Conservation (phyloP, 2,888 invertebrate genomes). For the Prostheceraeus crozeri region DNA sequence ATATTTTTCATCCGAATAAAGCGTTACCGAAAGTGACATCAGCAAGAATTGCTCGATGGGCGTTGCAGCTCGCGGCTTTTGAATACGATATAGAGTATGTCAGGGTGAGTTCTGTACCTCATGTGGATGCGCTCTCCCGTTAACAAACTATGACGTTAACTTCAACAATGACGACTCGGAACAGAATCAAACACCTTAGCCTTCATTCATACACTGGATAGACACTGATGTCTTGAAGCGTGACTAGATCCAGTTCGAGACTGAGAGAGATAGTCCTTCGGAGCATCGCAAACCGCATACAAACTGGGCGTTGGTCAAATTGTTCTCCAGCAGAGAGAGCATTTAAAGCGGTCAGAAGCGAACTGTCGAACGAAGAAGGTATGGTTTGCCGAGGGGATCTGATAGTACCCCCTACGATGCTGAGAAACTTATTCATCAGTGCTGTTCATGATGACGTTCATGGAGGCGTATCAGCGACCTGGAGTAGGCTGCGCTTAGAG, state of each 20-base stretch:
- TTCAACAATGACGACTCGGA: slow-evolving; percentile 9
- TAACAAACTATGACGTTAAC: too few species aligned
- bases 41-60: slow-evolving; percentile 29
- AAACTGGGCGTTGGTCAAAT: too few species aligned
- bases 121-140: slow-evolving; percentile 36
- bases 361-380: slow-evolving; percentile 27
- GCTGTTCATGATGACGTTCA: slow-evolving; percentile 24
- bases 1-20: slow-evolving; percentile 2
- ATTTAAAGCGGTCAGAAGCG: slow-evolving; percentile 25
- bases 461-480: slow-evolving; percentile 12
- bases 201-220: too few species aligned
- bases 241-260: too few species aligned
- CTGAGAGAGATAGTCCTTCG: too few species aligned
- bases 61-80: slow-evolving; percentile 26
- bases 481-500: slow-evolving; percentile 19
- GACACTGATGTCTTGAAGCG: too few species aligned
- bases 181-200: too few species aligned
- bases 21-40: slow-evolving; percentile 27
- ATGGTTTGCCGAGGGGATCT: slow-evolving; percentile 26
- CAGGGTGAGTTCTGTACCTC: slow-evolving; percentile 31
- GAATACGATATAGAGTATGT: slow-evolving; percentile 33
- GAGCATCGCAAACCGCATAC: too few species aligned
- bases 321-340: slow-evolving; percentile 26
- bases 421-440: neutral
- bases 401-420: slow-evolving; percentile 19